phyloP scores from a whole-genome alignment of 2,888 invertebrate genomes.

The Drosophila sordidapex region DNA sequence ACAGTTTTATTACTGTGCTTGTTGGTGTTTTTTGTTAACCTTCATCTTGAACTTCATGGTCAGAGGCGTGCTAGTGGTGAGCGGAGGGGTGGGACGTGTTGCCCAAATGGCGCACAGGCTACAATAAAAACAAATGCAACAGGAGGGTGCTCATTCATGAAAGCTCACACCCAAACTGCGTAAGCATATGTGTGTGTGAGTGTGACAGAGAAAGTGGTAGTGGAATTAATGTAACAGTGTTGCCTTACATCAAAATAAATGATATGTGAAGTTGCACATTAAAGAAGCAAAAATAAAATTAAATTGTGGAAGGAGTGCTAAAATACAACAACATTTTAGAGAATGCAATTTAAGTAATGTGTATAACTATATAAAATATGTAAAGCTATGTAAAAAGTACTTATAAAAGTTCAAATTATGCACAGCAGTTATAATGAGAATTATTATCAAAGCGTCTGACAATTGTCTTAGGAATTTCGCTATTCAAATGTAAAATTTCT shows the following conservation, averaged over 20 bases:
- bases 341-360: background rate
- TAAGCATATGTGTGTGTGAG: conserved; percentile 1
- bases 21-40: conserved; percentile 55
- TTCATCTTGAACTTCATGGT: conserved; percentile 78
- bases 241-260: conserved; percentile 11
- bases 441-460: background rate
- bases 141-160: conserved; percentile 79
- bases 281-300: conserved; percentile 8
- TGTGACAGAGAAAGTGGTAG: background rate
- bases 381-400: background rate
- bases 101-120: conserved; percentile 13
- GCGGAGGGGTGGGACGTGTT: background rate
- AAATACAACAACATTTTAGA: background rate
- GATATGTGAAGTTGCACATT: conserved; percentile 17
- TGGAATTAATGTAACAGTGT: conserved; percentile 8
- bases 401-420: background rate
- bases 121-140: conserved; percentile 79
- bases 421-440: background rate
- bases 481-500: conserved; percentile 29
- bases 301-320: background rate
- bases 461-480: background rate
- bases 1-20: conserved; percentile 46
- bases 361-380: background rate
- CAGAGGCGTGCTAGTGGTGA: conserved; percentile 21
- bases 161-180: conserved; percentile 51